phyloP scores from a whole-genome alignment of 2,113 vertebrate genomes.

The Melanerpes aurifrons region DNA sequence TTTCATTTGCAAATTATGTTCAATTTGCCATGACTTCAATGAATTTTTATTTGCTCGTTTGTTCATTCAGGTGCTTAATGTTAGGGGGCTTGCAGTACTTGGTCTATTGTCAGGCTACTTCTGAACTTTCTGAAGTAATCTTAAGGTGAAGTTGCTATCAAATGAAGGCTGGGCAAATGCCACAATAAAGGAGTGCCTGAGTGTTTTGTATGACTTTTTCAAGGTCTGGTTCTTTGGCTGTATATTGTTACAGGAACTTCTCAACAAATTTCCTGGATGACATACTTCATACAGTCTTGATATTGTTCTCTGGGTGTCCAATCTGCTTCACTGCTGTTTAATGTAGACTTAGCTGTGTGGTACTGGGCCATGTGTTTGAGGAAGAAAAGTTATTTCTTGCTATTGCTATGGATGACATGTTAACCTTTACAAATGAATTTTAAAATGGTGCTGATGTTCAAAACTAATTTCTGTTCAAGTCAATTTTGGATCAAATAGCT shows the following conservation, averaged over 20 bases:
- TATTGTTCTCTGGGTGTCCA: background rate
- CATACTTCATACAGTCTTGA: background rate
- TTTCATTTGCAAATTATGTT: conserved; percentile 49
- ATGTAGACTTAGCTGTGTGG: background rate
- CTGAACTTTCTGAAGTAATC: conserved; percentile 18
- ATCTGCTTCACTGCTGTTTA: background rate
- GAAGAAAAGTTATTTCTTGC: background rate
- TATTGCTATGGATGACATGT: background rate
- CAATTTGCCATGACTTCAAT: conserved; percentile 43
- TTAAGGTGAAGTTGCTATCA: conserved; percentile 10
- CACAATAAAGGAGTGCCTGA: conserved; percentile 19
- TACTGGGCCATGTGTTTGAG: background rate
- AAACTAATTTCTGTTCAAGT: background rate
- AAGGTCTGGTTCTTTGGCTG: background rate
- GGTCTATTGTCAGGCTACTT: conserved; percentile 22
- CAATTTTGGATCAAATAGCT: background rate
- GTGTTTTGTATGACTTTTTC: conserved; percentile 14
- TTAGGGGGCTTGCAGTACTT: background rate
- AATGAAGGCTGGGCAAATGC: background rate
- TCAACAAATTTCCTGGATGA: background rate
- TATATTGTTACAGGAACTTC: conserved; percentile 14
- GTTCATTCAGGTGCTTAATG: conserved; percentile 44
- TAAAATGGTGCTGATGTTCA: background rate
- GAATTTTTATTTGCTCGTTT: conserved; percentile 3
- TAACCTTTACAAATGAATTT: background rate